These are phyloP conservation scores for Malurus melanocephalus DNA, from an alignment of 2,113 vertebrate species.

Conservation along the genomic window DNA sequence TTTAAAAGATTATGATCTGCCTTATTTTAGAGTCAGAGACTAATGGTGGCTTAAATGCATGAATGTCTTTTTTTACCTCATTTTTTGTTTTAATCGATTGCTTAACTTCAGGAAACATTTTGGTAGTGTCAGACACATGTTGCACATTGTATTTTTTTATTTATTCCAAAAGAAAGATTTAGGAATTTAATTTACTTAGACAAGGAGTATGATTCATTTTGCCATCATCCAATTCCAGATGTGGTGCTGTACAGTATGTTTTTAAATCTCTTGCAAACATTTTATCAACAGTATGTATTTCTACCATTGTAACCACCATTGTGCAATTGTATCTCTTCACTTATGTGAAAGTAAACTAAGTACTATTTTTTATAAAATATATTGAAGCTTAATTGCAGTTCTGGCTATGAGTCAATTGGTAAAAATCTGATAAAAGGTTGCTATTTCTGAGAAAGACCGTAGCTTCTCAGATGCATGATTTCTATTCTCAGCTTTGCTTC, in stretches of 20 bases:
- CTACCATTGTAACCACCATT: conserved; percentile 79
- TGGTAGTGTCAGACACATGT: conserved; percentile 54
- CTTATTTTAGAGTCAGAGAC: conserved; percentile 77
- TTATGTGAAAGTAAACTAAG: conserved; percentile 81
- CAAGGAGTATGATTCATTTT: conserved; percentile 50
- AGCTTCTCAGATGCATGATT: neutral
- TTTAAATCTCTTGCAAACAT: conserved; percentile 77
- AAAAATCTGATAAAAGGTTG: neutral
- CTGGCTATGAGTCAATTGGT: conserved; percentile 35
- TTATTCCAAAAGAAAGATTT: conserved; percentile 55
- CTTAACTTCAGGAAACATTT: conserved; percentile 66
- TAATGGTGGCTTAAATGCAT: conserved; percentile 77
- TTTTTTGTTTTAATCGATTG: conserved; percentile 60
- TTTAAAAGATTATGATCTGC: conserved; percentile 73
- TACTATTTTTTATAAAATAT: conserved; percentile 89
- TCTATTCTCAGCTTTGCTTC: neutral
- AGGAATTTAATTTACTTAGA: conserved; percentile 63
- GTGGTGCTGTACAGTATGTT: conserved; percentile 78
- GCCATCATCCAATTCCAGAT: conserved; percentile 71
- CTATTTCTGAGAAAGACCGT: neutral
- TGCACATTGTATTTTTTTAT: conserved; percentile 50
- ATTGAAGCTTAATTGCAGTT: conserved; percentile 64
- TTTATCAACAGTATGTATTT: conserved; percentile 74
- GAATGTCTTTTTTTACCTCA: conserved; percentile 73
- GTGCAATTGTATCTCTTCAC: conserved; percentile 80